A percentile compares a stretch with the other conserved stretches of the same genome.
Evolutionary conservation across 1,140 invertebrate species (phyloP).

Genomic region (Asbolus verrucosus): DNA sequence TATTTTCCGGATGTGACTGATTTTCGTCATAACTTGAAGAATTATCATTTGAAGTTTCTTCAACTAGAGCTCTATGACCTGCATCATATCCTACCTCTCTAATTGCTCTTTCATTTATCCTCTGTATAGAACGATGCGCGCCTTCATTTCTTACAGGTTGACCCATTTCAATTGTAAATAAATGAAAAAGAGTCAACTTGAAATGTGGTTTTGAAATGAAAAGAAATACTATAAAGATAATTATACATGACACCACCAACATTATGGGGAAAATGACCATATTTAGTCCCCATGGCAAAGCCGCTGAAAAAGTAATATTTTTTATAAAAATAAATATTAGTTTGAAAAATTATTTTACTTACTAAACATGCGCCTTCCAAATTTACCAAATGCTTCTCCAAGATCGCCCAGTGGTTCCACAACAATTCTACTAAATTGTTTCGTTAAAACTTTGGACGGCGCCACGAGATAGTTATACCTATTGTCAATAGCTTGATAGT

Average conservation of each 20-base stretch:
- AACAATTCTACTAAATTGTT: slow-evolving; percentile 50
- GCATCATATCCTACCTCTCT: slow-evolving; percentile 19
- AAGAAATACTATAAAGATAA: slow-evolving; percentile 13
- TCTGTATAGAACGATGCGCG: background rate
- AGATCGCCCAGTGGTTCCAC: slow-evolving; percentile 44
- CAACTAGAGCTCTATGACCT: slow-evolving; percentile 18
- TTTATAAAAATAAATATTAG: too few species aligned
- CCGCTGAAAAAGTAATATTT: too few species aligned
- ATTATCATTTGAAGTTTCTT: slow-evolving; percentile 39
- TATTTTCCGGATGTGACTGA: background rate
- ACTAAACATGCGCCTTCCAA: slow-evolving; percentile 28
- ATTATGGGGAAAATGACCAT: slow-evolving; percentile 5
- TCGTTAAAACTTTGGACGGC: slow-evolving; percentile 49
- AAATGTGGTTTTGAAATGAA: slow-evolving; percentile 17
- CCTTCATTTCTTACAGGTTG: slow-evolving; percentile 1
- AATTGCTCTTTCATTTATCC: background rate
- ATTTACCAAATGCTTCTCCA: slow-evolving; percentile 49
- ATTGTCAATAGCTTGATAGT: slow-evolving; percentile 46
- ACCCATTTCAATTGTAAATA: slow-evolving; percentile 20
- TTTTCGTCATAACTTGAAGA: slow-evolving; percentile 28
- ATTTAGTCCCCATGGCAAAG: slow-evolving; percentile 4
- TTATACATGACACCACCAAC: background rate
- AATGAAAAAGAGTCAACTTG: slow-evolving; percentile 19
- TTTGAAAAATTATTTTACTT: background rate
- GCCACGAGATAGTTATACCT: slow-evolving; percentile 49